Conservation (phyloP, 2,888 invertebrate species). For the Eilema caniola region DNA sequence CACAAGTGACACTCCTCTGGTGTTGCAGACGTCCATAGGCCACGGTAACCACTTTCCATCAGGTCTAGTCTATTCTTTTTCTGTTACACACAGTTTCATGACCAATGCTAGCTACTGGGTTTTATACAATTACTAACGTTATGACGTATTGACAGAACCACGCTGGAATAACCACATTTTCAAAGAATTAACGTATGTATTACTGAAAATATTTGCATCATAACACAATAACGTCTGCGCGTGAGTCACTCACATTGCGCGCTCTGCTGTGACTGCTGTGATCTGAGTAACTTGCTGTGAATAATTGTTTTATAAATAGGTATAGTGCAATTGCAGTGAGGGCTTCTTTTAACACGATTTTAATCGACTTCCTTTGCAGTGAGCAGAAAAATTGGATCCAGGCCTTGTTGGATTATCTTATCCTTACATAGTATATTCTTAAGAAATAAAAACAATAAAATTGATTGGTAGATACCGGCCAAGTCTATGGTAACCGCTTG, state of each 20-base stretch:
- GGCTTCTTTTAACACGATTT: neutral
- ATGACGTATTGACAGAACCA: neutral
- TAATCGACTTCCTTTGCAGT: neutral
- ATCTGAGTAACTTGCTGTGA: slow-evolving; percentile 11
- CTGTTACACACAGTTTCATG: neutral
- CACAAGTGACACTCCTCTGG: too few species aligned
- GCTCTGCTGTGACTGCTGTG: neutral
- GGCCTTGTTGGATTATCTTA: too few species aligned
- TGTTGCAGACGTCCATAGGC: too few species aligned
- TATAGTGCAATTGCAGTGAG: neutral
- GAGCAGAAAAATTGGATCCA: neutral
- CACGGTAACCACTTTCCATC: too few species aligned
- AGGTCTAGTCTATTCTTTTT: too few species aligned
- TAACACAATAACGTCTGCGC: neutral
- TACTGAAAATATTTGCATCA: slow-evolving; percentile 1
- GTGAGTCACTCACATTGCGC: slow-evolving; percentile 9
- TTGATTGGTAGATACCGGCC: too few species aligned
- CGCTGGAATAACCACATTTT: neutral
- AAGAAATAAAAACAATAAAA: too few species aligned
- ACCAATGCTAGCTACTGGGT: neutral
- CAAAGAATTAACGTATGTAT: neutral
- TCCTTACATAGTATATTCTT: too few species aligned
- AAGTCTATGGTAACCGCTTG: too few species aligned
- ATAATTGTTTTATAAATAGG: neutral
- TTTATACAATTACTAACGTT: neutral